A percentile compares a stretch with the other conserved stretches of the same genome.
These are phyloP conservation scores for Caenorhabditis sulstoni DNA, from an alignment of 2,888 invertebrate species.

Conservation along the genomic window DNA sequence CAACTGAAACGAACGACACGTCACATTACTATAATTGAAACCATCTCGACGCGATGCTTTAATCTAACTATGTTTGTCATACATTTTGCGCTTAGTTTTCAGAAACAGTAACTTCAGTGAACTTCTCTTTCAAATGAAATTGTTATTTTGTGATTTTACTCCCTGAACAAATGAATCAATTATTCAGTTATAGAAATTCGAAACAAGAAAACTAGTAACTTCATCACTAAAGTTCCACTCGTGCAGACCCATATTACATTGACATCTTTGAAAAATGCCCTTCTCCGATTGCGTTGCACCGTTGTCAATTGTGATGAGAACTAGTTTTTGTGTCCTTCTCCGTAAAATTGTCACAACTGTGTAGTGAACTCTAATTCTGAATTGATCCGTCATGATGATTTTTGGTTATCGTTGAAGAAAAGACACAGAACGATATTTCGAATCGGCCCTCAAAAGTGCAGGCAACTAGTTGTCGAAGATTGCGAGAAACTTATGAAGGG, in stretches of 20 bases:
- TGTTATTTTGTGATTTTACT: too few species aligned
- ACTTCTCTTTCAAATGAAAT: too few species aligned
- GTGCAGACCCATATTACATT: conserved; percentile 3
- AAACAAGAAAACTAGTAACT: too few species aligned
- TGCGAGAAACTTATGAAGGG: too few species aligned
- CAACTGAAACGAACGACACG: neutral
- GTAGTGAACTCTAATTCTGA: conserved; percentile 42
- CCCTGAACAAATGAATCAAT: too few species aligned
- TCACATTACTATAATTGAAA: neutral
- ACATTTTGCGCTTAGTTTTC: too few species aligned
- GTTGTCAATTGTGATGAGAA: conserved; percentile 17
- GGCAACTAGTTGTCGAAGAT: neutral
- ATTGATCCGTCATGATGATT: neutral
- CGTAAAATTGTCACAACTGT: conserved; percentile 13
- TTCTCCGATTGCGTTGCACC: neutral
- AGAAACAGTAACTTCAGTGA: too few species aligned
- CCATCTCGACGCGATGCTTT: conserved; percentile 5
- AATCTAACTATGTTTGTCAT: too few species aligned
- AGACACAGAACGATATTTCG: conserved; percentile 8
- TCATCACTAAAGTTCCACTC: neutral
- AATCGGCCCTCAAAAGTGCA: conserved; percentile 4
- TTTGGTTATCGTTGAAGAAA: conserved; percentile 9
- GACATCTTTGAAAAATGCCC: conserved; percentile 6
- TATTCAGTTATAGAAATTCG: too few species aligned
- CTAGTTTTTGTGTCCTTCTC: conserved; percentile 39